Evolutionary conservation across 2,113 vertebrate species (phyloP).

Genomic region (Bucco capensis): DNA sequence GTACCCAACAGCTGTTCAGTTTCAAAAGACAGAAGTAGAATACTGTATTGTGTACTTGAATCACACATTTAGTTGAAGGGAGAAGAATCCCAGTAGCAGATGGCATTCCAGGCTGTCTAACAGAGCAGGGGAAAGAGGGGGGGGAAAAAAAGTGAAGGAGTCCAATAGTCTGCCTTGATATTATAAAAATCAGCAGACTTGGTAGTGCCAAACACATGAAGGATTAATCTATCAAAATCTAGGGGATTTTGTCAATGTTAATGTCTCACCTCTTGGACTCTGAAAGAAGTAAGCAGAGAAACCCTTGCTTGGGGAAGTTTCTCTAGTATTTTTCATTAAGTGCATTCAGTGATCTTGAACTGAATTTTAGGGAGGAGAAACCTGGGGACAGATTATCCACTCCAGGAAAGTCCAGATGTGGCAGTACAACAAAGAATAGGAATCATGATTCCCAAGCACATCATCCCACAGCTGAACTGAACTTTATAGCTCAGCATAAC

Average conservation of each 20-base stretch:
- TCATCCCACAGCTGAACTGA: background rate
- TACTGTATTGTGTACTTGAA: constrained; percentile 55
- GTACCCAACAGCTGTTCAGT: constrained; percentile 61
- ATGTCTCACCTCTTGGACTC: background rate
- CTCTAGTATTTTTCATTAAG: background rate
- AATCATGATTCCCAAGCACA: background rate
- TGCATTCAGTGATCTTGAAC: background rate
- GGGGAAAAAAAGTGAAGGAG: background rate
- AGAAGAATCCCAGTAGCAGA: constrained; percentile 70
- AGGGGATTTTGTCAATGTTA: too few species aligned
- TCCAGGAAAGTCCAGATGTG: background rate
- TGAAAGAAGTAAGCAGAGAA: background rate
- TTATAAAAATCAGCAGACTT: constrained; percentile 64
- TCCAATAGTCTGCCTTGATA: constrained; percentile 31
- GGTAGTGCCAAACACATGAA: constrained; percentile 5
- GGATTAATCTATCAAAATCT: constrained; percentile 55
- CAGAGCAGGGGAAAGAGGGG: background rate
- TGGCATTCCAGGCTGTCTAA: constrained; percentile 64
- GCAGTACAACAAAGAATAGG: background rate
- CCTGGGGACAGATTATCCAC: background rate
- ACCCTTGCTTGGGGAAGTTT: background rate
- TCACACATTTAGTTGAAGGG: constrained; percentile 67
- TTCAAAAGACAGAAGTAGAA: constrained; percentile 63
- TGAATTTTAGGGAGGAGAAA: background rate
- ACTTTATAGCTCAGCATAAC: background rate